Percentiles rank a stretch among this genome's conserved stretches.
These are phyloP conservation scores for Drosophila eohydei DNA, from an alignment of 2,888 invertebrate genomes.

Conservation along the genomic window DNA sequence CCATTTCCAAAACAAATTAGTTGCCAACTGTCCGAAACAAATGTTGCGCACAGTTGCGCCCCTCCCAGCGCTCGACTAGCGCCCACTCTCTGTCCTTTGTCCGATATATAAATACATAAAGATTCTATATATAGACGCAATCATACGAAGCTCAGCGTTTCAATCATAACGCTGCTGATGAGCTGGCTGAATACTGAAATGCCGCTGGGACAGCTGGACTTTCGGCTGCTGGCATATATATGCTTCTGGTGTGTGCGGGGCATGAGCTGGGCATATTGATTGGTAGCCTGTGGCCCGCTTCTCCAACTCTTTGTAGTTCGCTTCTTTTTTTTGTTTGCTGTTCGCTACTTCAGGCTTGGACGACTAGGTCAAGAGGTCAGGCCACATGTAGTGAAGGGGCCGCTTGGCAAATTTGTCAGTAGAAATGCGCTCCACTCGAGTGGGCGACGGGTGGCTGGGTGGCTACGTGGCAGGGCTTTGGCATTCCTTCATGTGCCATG, in stretches of 20 bases:
- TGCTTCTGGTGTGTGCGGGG: conserved; percentile 1
- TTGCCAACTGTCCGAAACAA: conserved; percentile 78
- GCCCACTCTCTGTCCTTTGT: no score
- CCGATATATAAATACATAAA: not conserved
- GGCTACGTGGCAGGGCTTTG: not conserved
- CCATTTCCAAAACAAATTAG: conserved; percentile 70
- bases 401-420: conserved; percentile 54
- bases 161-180: conserved; percentile 60
- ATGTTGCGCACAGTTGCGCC: conserved; percentile 52
- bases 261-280: conserved; percentile 54
- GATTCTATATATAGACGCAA: conserved; percentile 27
- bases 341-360: conserved; percentile 8
- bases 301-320: conserved; percentile 6
- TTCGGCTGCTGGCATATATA: not conserved
- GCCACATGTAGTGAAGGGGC: conserved; percentile 41
- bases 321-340: not conserved
- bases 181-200: conserved; percentile 3
- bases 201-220: conserved; percentile 4
- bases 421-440: conserved; percentile 35
- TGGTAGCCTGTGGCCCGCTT: conserved; percentile 20
- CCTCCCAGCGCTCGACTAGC: no score
- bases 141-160: conserved; percentile 62
- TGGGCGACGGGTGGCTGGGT: conserved; percentile 5
- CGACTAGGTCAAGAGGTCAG: conserved; percentile 76
- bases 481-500: conserved; percentile 56